Evolutionary conservation across 2,888 invertebrate genomes (phyloP), one percentile per base, ranked within the genome.

Genomic region (Prenolepis imparis): DNA sequence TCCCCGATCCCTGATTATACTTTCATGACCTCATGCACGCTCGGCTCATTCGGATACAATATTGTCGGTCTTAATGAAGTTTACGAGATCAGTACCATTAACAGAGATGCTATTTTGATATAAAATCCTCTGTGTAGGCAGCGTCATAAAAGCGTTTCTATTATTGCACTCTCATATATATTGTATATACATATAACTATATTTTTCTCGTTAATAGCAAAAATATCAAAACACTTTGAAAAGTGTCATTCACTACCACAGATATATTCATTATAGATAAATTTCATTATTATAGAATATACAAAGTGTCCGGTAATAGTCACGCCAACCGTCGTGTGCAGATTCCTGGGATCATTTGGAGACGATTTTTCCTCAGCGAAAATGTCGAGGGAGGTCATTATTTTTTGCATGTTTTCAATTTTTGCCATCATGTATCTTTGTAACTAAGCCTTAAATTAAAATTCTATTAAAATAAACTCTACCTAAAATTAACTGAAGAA

Each of bases 1-100:
- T 86, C 84, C 78, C 82, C 82, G 89, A 90, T 90, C 83, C 82
- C 73, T 86, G 89, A 90, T 90, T 90, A 90, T 3, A n/a, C 87
- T 86, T 86, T 80, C 84, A 77, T 83, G 87, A 88, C 83, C 87
- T 64, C 72, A 32, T 15, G 67, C 67, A 44, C 70, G 64, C 67
- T 41, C 64, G 48, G 66, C 36, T 18, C 8, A 44, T 61, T 18
- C 72, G 59, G 82, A 87, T 84, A 88, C 83, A 81, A 87, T 87
- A 88, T 89, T 78, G 66, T 67, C 61, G 67, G 78, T 78, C 83
- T 83, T 89, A 88, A 89, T 86, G 85, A 90, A 90, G 77, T 89
- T 90, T 87, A 90, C 83, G 86, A 86, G 84, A 78, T 61, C 70
- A 70, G 57, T 67, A 70, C 66, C 75, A 80, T 87, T 86, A 86